phyloP scores from a whole-genome alignment of 2,113 vertebrate genomes.

The Nettapus auritus region DNA sequence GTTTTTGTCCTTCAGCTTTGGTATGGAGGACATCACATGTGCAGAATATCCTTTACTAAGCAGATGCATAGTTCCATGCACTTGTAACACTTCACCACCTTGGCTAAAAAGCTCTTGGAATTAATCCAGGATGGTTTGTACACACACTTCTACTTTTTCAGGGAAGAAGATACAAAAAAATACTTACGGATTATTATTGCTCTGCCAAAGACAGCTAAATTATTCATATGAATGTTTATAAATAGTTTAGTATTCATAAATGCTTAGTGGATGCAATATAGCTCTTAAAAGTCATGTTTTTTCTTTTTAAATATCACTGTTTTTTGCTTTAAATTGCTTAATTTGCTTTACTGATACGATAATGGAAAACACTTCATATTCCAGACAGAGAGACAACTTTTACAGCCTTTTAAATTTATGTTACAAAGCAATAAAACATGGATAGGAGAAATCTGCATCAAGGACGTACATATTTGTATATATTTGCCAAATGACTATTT shows the following conservation, averaged over 20 bases:
- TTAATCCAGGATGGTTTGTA: neutral
- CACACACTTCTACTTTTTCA: neutral
- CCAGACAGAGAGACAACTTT: neutral
- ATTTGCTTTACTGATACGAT: neutral
- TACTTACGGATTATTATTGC: neutral
- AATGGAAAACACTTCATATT: neutral
- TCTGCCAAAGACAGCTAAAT: neutral
- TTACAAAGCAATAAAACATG: neutral
- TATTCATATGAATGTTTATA: neutral
- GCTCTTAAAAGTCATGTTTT: neutral
- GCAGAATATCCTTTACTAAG: neutral
- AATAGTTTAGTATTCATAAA: neutral
- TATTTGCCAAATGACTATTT: neutral
- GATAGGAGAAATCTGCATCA: neutral
- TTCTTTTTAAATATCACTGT: neutral
- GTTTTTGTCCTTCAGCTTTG: neutral
- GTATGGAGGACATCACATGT: neutral
- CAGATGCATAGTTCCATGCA: neutral
- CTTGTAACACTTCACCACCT: neutral
- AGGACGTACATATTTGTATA: rapidly evolving
- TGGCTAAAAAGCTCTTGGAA: neutral
- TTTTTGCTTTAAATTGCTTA: neutral
- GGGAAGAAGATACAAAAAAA: neutral
- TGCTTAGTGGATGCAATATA: neutral
- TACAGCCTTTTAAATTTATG: neutral